Evolutionary conservation across 2,113 vertebrate species (phyloP).

Genomic region (Lampris megalopsis): DNA sequence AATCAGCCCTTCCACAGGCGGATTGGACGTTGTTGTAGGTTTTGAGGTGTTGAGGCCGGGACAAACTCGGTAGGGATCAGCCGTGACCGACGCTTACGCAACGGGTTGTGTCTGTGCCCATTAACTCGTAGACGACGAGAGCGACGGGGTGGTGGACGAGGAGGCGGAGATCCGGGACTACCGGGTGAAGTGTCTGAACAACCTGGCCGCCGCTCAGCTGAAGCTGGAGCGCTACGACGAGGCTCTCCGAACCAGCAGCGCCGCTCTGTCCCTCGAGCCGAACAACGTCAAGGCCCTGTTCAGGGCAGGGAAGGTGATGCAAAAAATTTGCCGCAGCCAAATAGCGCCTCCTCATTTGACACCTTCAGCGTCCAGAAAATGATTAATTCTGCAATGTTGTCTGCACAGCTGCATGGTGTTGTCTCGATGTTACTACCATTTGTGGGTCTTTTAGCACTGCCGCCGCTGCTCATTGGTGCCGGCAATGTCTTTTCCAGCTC

Average conservation of each 20-base stretch:
- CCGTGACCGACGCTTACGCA: constrained; percentile 14
- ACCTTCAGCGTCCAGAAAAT: background rate
- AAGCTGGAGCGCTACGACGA: constrained; percentile 82
- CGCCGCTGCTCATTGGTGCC: constrained; percentile 11
- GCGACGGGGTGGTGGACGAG: constrained; percentile 60
- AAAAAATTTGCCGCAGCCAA: background rate
- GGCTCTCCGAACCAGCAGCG: constrained; percentile 82
- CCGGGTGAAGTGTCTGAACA: constrained; percentile 89
- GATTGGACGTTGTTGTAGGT: too few relatives aligned
- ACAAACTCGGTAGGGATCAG: too few relatives aligned
- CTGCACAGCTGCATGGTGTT: constrained; percentile 2
- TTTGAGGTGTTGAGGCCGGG: too few relatives aligned
- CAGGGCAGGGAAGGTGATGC: constrained; percentile 84
- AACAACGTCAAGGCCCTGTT: constrained; percentile 86
- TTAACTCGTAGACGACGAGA: constrained; percentile 61
- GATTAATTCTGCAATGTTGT: constrained; percentile 2
- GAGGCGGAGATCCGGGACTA: constrained; percentile 85
- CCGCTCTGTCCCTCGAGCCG: constrained; percentile 81
- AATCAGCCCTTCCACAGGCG: too few relatives aligned
- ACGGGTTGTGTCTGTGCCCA: constrained; percentile 14
- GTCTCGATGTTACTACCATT: constrained; percentile 28
- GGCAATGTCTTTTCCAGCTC: constrained; percentile 78
- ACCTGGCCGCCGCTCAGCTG: constrained; percentile 84
- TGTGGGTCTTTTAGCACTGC: constrained; percentile 9
- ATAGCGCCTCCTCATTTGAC: background rate